Percentiles rank a stretch among this genome's conserved stretches.
Conservation (phyloP, 2,888 invertebrate genomes). For the Deroplatys truncata region DNA sequence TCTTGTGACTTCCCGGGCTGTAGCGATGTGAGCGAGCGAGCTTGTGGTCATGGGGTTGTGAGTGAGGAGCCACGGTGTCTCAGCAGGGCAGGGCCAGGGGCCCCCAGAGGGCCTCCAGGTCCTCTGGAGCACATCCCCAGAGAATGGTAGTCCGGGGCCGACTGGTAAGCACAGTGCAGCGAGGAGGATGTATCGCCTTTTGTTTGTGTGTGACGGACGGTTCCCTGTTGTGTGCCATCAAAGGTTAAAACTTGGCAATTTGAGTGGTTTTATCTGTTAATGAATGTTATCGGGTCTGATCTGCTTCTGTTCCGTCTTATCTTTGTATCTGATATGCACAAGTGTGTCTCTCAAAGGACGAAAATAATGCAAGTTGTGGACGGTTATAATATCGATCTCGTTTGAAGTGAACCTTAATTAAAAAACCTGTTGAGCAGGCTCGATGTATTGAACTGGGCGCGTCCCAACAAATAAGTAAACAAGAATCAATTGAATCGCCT, state of each 20-base stretch:
- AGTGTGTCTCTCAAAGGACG: too few species aligned
- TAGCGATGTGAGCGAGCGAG: background rate
- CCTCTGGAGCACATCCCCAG: conserved; percentile 24
- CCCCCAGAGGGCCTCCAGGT: conserved; percentile 24
- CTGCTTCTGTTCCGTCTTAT: too few species aligned
- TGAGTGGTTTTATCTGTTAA: too few species aligned
- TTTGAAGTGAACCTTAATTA: background rate
- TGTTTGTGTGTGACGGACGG: too few species aligned
- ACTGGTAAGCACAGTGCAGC: conserved; percentile 18
- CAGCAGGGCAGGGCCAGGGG: conserved; percentile 29
- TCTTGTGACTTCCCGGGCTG: background rate
- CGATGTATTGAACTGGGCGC: background rate
- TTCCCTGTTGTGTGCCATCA: too few species aligned
- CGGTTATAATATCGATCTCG: background rate
- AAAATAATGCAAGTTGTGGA: too few species aligned
- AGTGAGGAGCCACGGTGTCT: conserved; percentile 26
- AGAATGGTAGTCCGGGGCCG: conserved; percentile 31
- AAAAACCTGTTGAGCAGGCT: background rate
- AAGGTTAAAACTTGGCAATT: too few species aligned
- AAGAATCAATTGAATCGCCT: background rate
- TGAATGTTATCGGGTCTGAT: too few species aligned
- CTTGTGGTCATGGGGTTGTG: conserved; percentile 17
- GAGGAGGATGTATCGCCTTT: too few species aligned
- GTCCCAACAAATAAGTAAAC: background rate
- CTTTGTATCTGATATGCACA: too few species aligned